Percentiles rank a stretch among this genome's conserved stretches.
These are phyloP conservation scores for Nemapogon koenigi DNA, from an alignment of 2,888 invertebrate species.

Conservation along the genomic window DNA sequence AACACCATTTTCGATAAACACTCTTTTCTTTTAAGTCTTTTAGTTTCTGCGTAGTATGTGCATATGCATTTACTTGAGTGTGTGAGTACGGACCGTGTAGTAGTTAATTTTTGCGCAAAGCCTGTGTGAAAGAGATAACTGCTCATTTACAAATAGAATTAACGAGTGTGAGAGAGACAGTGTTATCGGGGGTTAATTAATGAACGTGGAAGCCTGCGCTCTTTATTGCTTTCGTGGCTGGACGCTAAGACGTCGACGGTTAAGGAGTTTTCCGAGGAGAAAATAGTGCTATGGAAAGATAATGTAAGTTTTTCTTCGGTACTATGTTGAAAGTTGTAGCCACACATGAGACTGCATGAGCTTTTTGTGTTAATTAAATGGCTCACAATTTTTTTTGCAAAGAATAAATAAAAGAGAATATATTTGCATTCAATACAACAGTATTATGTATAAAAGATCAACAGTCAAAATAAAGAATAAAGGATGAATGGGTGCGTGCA, in stretches of 20 bases:
- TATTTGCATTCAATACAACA: too few species aligned
- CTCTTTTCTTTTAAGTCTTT: constrained; percentile 27
- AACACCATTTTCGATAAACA: constrained; percentile 34
- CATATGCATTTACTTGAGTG: constrained; percentile 50
- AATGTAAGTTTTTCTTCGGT: constrained; percentile 11
- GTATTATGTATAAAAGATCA: too few species aligned
- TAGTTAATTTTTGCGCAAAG: constrained; percentile 68
- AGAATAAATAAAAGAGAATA: too few species aligned
- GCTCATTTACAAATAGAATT: constrained; percentile 60
- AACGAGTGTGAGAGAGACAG: constrained; percentile 44
- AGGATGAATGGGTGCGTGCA: too few species aligned
- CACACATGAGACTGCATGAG: too few species aligned
- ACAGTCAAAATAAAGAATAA: too few species aligned
- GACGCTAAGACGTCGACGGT: constrained; percentile 58
- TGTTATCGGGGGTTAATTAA: constrained; percentile 58
- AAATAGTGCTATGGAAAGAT: constrained; percentile 33
- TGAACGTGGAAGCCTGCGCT: constrained; percentile 66
- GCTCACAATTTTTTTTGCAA: too few species aligned
- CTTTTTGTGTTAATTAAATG: too few species aligned
- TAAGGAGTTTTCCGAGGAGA: constrained; percentile 56
- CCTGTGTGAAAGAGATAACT: constrained; percentile 48
- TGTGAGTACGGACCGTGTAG: constrained; percentile 43
- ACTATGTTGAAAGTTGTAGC: too few species aligned
- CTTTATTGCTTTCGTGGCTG: constrained; percentile 65
- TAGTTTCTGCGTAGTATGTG: constrained; percentile 22